Percentiles rank a stretch among this genome's conserved stretches.
Conservation (phyloP, 2,888 invertebrate species). For the Leptinotarsa peninsularis region DNA sequence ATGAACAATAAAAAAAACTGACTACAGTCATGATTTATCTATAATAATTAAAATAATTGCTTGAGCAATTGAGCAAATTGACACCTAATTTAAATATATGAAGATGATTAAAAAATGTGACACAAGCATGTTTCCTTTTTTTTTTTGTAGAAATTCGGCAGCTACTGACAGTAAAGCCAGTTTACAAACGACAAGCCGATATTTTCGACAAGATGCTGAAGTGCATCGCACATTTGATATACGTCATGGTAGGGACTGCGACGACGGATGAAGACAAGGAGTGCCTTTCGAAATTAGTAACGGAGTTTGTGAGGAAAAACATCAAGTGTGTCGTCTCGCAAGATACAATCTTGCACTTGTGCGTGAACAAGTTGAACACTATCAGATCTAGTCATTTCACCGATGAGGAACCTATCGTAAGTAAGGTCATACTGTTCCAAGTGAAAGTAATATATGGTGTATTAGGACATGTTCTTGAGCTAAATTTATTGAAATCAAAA, state of each 20-base stretch:
- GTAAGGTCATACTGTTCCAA: conserved; percentile 37
- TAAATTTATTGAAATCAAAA: too few relatives aligned
- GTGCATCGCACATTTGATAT: conserved; percentile 83
- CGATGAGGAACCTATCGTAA: conserved; percentile 72
- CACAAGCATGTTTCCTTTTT: too few relatives aligned
- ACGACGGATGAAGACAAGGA: conserved; percentile 68
- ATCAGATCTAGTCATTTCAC: conserved; percentile 82
- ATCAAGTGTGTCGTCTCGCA: conserved; percentile 78
- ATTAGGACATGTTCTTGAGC: too few relatives aligned
- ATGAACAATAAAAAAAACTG: too few relatives aligned
- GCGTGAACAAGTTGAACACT: conserved; percentile 81
- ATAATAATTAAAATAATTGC: too few relatives aligned
- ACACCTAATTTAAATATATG: too few relatives aligned
- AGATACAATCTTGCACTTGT: conserved; percentile 87
- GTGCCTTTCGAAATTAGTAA: conserved; percentile 68
- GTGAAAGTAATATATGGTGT: not conserved
- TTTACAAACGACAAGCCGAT: conserved; percentile 82
- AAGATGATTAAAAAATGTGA: too few relatives aligned
- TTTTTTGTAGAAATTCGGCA: conserved; percentile 67
- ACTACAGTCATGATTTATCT: too few relatives aligned
- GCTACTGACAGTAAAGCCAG: conserved; percentile 72
- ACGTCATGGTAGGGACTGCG: conserved; percentile 75
- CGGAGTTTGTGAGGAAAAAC: conserved; percentile 72
- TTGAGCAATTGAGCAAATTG: too few relatives aligned
- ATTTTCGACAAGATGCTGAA: conserved; percentile 85